Base-by-base conservation (phyloP, 2,888 invertebrate species). In the Baronia brevicornis region DNA sequence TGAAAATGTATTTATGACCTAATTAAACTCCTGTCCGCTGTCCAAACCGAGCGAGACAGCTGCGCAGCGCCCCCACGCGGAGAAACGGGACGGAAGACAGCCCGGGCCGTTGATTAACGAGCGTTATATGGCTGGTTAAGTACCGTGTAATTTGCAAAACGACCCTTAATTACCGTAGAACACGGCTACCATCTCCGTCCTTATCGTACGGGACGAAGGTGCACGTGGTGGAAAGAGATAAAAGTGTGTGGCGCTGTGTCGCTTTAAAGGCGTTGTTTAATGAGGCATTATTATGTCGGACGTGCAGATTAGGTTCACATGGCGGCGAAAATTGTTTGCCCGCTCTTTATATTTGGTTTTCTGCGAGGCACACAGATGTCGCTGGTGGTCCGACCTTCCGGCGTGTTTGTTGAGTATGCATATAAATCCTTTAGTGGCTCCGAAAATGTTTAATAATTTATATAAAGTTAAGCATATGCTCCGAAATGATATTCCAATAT, bases 141-240 rank as follows among this genome's bases (percentile, higher is more conserved):
- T 89, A 88, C 88, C 89, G 85, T 89, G 89, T 89, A 89, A 89
- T 89, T 89, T 89, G 88, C 88, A 89, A 89, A 89, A 88, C 88
- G 88, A 87, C 87, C 88, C 88, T 88, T 88, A 88, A 88, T 88
- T 85, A 84, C 79, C 80, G 71, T 63, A 60, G 77, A 78, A 72
- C 75, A 74, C 65, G 67, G 72, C 78, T 79, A 77, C 82, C 70
- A 61, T 66, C 55, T 57, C 69, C 54, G 46, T 77, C 79, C 67
- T 69, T 68, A 61, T 77, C 74, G 55, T 42, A 28, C 51, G 41
- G 29, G 19, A 42, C 40, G 43, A 45, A 41, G 46, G 39, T 13
- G 20, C 30, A 36, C 35, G 38, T 9, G 68, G 39, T 51, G 19
- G 69, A 79, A 49, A 43, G 70, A 57, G 78, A 71, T 26, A 39